Evolutionary conservation across 2,113 vertebrate species (phyloP), one percentile per base, ranked within the genome.

Genomic region (Zapus hudsonius): DNA sequence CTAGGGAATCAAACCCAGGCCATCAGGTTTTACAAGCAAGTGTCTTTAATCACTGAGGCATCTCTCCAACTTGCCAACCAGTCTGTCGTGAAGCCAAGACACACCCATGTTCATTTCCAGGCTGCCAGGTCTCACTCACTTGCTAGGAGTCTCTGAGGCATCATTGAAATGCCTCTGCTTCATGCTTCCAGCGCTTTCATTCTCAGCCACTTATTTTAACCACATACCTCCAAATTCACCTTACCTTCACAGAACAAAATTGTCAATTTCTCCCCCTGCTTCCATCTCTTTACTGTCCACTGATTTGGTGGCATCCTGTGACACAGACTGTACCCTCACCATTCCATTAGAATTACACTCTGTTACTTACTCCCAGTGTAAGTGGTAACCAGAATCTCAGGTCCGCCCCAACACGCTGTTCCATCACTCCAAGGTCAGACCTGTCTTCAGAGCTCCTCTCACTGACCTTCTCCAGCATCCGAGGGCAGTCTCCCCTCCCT

Each of bases 181-280:
- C 76, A 47, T 87, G 69, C 38, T 29, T 63, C 3, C 13, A 93
- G n/a, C 29, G 19, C 74, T 91, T 83, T 12, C 27, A 10, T 80
- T 55, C 16, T 9, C 19, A 82, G 13, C 33, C 29, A 76, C 52
- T 82, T 73, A 87, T 81, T 90, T 90, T 83, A 92, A 92, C 47
- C 36, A 82, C n/a, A 90, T 9, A 40, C 47, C 75, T 92, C 70
- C 87, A 82, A 44, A 85, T 82, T 82, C 20, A 6, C 69, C 64
- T 89, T 92, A 23, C 22, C 19, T 76, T 66, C 59, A 75, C 19
- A 70, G 80, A 52, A 86, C n/a, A 47, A 73, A 84, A 92, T 69
- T 27, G 52, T 74, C 10, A 1, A 25, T 67, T 70, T 29, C 12
- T 11, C 17, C 25, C 36, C 76, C 15, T 31, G 16, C 59, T 42